Base-by-base conservation (phyloP, 1,140 invertebrate genomes). In the Neodiprion virginianus region DNA sequence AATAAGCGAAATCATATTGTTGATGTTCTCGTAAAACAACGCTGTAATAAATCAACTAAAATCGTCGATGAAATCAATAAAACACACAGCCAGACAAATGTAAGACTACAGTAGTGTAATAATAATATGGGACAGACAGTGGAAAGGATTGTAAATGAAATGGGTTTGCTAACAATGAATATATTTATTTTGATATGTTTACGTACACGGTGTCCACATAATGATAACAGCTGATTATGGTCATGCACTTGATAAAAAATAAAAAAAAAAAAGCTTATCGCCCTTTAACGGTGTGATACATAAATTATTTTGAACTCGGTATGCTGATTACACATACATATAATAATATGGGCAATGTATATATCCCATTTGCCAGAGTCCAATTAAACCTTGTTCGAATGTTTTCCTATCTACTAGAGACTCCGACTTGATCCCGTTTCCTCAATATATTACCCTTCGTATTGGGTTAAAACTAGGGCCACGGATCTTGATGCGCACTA, bases 171-270 rank as follows among this genome's bases (percentile, higher is more conserved):
- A 88, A 87, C 83, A 87, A 85, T 83, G 83, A 84, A 87, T 84
- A 83, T 87, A 84, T 88, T 88, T 87, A 87, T 88, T 88, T 84
- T 81, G 87, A 88, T 86, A 86, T 86, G 84, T 83, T 84, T 85
- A 83, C 85, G 82, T 87, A 87, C 86, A 88, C 67, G 85, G 86
- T 88, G 86, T 82, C 87, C 86, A 85, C 84, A 80, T 87, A 78
- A 76, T 84, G 77, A 79, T 72, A 78, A 86, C 86, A 88, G 85
- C 85, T 87, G 87, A 88, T 86, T 87, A 87, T 87, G 84, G 85
- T 80, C 10, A 53, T 53, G 50, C 50, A 53, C 76, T 11, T 11
- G 47, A 71, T 11, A 71, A 48, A 71, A 71, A 71, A 48, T 21
- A 40, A 80, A 79, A 84, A 77, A 78, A 81, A 81, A 81, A 75